These are phyloP conservation scores for Linnaemya vulpina DNA, from an alignment of 2,888 invertebrate genomes.

Conservation along the genomic window DNA sequence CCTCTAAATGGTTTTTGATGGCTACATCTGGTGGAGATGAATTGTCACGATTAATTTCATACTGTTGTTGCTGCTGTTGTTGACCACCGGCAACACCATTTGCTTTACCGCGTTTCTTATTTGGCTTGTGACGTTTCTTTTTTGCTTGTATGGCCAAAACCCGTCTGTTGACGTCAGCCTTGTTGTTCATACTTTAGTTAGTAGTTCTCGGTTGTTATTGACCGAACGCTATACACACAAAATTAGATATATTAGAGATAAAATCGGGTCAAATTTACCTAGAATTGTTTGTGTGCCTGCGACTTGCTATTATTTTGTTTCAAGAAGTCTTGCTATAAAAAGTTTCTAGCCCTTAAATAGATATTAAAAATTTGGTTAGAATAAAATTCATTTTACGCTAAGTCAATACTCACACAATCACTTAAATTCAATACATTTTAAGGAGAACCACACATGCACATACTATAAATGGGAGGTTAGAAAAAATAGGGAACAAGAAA, in stretches of 20 bases:
- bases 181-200: slow-evolving; percentile 88
- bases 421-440: slow-evolving; percentile 33
- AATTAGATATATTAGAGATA: slow-evolving; percentile 43
- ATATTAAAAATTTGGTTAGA: slow-evolving; percentile 27
- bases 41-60: slow-evolving; percentile 70
- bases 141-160: slow-evolving; percentile 96
- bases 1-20: slow-evolving; percentile 57
- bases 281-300: slow-evolving; percentile 26
- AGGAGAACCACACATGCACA: slow-evolving; percentile 16
- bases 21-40: slow-evolving; percentile 74
- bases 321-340: slow-evolving; percentile 47
- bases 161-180: slow-evolving; percentile 95
- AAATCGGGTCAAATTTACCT: slow-evolving; percentile 65
- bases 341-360: slow-evolving; percentile 54
- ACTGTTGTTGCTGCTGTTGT: slow-evolving; percentile 56
- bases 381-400: slow-evolving; percentile 39
- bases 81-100: slow-evolving; percentile 83
- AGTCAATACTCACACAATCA: slow-evolving; percentile 48
- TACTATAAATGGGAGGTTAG: slow-evolving; percentile 56
- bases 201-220: slow-evolving; percentile 51
- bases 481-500: slow-evolving; percentile 48
- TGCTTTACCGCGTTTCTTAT: slow-evolving; percentile 91
- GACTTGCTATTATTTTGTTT: slow-evolving; percentile 42
- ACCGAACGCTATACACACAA: slow-evolving; percentile 48
- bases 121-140: slow-evolving; percentile 94